Evolutionary conservation across 2,888 invertebrate species (phyloP).

Genomic region (Cosmia pyralina): DNA sequence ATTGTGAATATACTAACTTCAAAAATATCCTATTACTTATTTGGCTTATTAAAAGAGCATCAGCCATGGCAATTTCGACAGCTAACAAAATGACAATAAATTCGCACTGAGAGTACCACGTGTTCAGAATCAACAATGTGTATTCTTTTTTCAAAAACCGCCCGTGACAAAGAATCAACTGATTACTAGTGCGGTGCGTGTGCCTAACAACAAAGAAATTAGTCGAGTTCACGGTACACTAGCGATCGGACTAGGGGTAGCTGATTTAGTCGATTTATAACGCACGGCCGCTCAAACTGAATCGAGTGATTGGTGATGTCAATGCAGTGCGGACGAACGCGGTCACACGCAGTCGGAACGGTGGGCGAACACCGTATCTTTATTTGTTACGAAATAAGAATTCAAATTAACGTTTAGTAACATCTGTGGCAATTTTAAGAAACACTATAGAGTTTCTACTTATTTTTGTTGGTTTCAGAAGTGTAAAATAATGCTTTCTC

Average conservation of each 20-base stretch:
- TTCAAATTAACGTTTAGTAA: constrained; percentile 12
- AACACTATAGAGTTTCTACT: not conserved
- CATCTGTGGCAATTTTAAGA: constrained; percentile 20
- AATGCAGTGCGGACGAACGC: constrained; percentile 61
- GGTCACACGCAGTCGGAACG: constrained; percentile 62
- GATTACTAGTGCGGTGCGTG: constrained; percentile 63
- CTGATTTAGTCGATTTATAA: constrained; percentile 65
- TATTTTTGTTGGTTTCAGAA: not conserved
- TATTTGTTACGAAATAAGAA: constrained; percentile 30
- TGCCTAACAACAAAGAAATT: constrained; percentile 67
- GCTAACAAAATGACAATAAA: not conserved
- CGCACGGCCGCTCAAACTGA: constrained; percentile 86
- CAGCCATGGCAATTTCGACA: not conserved
- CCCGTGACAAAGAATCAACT: constrained; percentile 47
- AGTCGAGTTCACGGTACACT: constrained; percentile 67
- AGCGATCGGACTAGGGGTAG: constrained; percentile 60
- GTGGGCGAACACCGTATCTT: constrained; percentile 44
- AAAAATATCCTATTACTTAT: not conserved
- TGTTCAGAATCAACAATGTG: constrained; percentile 18
- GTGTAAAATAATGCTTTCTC: not conserved
- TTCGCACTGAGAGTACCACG: constrained; percentile 5
- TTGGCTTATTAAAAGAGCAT: too few relatives aligned
- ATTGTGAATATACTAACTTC: not conserved
- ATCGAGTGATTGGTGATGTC: constrained; percentile 81
- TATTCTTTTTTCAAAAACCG: constrained; percentile 38